These are phyloP conservation scores for Crenichthys baileyi DNA, from an alignment of 2,797 vertebrate genomes.

Conservation along the genomic window DNA sequence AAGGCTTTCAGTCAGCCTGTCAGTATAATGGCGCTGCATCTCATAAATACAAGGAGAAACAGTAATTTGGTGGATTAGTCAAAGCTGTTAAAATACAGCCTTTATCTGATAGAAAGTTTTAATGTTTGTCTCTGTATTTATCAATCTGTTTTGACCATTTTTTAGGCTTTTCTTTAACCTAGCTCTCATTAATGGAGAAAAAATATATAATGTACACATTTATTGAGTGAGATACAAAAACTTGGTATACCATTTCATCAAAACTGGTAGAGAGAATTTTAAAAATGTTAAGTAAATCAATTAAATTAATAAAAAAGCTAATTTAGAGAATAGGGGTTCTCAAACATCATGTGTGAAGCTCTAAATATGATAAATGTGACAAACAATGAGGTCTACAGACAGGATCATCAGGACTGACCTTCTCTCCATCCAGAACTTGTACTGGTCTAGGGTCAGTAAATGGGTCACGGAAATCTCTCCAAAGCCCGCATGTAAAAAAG, in stretches of 20 bases:
- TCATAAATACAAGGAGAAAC: conserved; percentile 2
- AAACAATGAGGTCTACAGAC: background rate
- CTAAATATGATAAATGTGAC: too few species aligned
- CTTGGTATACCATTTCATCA: background rate
- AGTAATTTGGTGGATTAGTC: background rate
- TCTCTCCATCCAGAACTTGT: background rate
- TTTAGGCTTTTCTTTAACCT: too few species aligned
- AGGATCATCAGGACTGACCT: background rate
- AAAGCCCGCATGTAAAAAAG: background rate
- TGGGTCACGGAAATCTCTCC: background rate
- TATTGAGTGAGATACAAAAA: background rate
- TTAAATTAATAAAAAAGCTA: too few species aligned
- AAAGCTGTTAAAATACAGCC: background rate
- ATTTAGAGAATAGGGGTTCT: background rate
- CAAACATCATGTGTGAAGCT: too few species aligned
- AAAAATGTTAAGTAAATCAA: background rate
- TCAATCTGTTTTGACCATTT: too few species aligned
- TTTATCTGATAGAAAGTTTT: background rate
- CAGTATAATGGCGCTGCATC: background rate
- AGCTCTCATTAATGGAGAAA: background rate
- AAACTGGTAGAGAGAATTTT: too few species aligned
- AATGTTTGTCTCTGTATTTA: too few species aligned
- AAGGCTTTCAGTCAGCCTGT: conserved; percentile 20
- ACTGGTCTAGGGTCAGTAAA: background rate
- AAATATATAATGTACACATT: background rate